These are phyloP conservation scores for Melopsittacus undulatus DNA, from an alignment of 2,797 vertebrate species.

Conservation along the genomic window DNA sequence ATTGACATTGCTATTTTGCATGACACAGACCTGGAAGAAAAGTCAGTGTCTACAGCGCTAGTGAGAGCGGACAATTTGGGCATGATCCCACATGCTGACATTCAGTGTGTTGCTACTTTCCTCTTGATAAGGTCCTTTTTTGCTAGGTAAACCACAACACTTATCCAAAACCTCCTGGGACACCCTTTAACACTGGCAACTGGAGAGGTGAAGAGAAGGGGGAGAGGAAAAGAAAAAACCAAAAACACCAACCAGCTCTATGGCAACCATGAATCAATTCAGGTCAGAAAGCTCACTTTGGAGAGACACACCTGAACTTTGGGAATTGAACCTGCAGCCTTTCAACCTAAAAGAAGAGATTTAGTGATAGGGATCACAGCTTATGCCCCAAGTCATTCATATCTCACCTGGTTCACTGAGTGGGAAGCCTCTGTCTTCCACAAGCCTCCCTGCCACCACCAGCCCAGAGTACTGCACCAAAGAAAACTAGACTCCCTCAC, in stretches of 20 bases:
- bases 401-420: background rate
- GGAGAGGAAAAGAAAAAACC: background rate
- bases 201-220: background rate
- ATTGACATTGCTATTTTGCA: background rate
- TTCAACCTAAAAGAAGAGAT: background rate
- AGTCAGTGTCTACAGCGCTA: rapidly evolving
- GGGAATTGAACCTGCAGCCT: background rate
- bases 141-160: background rate
- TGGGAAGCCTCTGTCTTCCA: background rate
- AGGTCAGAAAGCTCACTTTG: background rate
- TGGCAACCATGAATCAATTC: background rate
- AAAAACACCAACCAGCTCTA: background rate
- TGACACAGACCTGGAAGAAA: background rate
- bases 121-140: background rate
- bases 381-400: background rate
- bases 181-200: background rate
- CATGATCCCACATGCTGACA: rapidly evolving
- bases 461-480: background rate
- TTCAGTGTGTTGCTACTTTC: background rate
- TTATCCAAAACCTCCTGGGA: background rate
- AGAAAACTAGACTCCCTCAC: background rate
- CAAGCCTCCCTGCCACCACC: background rate
- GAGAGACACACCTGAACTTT: background rate
- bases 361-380: background rate
- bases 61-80: rapidly evolving